These are phyloP conservation scores for Pristionchus japonicus DNA, from an alignment of 2,888 invertebrate genomes.

Conservation along the genomic window DNA sequence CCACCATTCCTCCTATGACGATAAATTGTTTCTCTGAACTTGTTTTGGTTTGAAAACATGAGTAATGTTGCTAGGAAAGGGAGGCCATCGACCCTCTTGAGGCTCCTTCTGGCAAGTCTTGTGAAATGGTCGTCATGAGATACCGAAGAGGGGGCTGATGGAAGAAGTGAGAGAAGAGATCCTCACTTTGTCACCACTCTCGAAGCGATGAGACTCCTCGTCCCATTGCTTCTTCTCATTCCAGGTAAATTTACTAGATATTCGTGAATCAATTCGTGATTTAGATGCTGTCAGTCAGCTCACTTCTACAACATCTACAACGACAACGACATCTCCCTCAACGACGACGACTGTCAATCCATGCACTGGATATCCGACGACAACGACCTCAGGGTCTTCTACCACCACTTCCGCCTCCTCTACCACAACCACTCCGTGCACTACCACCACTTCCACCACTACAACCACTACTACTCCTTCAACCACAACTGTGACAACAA, in stretches of 20 bases:
- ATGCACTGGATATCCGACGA: background rate
- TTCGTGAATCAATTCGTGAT: background rate
- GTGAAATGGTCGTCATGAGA: constrained; percentile 28
- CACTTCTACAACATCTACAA: background rate
- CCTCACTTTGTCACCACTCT: background rate
- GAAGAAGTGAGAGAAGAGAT: background rate
- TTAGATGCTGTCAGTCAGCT: background rate
- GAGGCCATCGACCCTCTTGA: background rate
- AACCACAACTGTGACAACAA: background rate
- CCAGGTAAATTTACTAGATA: background rate
- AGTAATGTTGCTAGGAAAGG: background rate
- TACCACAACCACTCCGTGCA: background rate
- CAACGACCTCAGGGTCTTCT: background rate
- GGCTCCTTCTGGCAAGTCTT: background rate
- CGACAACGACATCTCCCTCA: background rate
- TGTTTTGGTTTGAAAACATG: constrained; percentile 6
- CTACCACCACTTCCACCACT: background rate
- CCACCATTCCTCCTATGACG: background rate
- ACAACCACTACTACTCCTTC: background rate
- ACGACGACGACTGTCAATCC: background rate
- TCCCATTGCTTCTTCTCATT: background rate
- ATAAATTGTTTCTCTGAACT: constrained; percentile 7
- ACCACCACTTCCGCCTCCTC: background rate
- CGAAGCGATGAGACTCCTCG: background rate
- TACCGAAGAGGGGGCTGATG: background rate